Conservation (phyloP, 2,888 invertebrate genomes). For the Eledona agricola region DNA sequence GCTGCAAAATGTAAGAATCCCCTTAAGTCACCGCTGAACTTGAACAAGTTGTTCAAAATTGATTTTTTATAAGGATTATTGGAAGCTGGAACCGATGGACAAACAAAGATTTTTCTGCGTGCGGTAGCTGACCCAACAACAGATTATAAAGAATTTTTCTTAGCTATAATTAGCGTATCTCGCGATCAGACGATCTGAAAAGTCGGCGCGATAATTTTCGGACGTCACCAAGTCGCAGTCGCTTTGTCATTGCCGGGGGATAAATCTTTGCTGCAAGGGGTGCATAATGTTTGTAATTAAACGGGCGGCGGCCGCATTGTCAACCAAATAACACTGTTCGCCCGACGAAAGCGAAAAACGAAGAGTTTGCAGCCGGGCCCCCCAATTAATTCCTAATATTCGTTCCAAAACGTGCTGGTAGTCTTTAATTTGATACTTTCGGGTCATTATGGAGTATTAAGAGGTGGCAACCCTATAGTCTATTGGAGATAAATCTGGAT, state of each 20-base stretch:
- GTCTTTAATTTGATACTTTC: conserved; percentile 39
- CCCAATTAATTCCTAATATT: conserved; percentile 29
- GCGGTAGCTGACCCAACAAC: too few relatives aligned
- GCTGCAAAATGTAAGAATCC: too few relatives aligned
- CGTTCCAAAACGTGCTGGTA: conserved; percentile 14
- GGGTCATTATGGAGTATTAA: conserved; percentile 41
- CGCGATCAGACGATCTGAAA: conserved; percentile 2
- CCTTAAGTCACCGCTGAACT: too few relatives aligned
- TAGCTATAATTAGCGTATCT: too few relatives aligned
- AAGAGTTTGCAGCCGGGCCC: conserved; percentile 1
- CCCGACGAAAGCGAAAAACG: conserved; percentile 9
- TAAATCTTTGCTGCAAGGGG: conserved; percentile 19
- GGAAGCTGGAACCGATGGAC: too few relatives aligned
- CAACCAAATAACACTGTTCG: conserved; percentile 1
- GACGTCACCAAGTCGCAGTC: conserved; percentile 25
- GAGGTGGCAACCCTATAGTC: conserved; percentile 33
- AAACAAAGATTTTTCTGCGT: too few relatives aligned
- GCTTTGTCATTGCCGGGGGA: conserved; percentile 10
- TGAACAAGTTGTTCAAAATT: too few relatives aligned
- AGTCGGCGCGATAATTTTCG: conserved; percentile 24
- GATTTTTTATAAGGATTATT: too few relatives aligned
- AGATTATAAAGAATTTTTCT: too few relatives aligned
- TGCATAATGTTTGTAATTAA: conserved; percentile 24
- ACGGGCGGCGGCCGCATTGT: conserved; percentile 17
- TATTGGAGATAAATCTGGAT: background rate